Evolutionary conservation across 2,888 invertebrate species (phyloP), one percentile per base, ranked within the genome.

Genomic region (Ichneumoninae sp.): DNA sequence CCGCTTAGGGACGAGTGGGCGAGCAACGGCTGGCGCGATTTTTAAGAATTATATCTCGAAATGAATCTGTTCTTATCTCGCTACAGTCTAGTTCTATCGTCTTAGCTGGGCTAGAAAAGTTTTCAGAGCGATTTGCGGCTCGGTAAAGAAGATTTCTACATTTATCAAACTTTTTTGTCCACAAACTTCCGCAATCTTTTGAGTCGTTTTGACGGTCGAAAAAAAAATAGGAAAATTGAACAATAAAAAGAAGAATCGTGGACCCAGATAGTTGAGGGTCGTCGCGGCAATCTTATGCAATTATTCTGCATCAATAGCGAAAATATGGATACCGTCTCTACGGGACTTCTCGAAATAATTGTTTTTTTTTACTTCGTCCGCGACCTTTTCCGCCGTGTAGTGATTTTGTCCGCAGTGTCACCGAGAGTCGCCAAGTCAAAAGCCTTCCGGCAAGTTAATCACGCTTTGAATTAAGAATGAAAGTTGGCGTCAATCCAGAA

Each of bases 401-500:
- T 65, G 66, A 66, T 82, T 71, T 52, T 10, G 3, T 60, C 16
- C 40, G 33, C 6, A 22, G 13, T 13, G 26, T 57, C 57, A 57
- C 36, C 22, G 13, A 1, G 30, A 69, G 6, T 44, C 60, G 30
- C 60, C 26, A 13, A 47, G n/a, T 69, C 60, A 69, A 77, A 60
- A 69, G 47, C 7, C 33, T 44, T n/a, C n/a, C 19, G 57, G 22
- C 5, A 65, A 76, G 57, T 81, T 62, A 75, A 80, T 72, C 57
- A 65, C 36, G 36, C 19, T 72, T 60, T 50, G 70, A 83, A 81
- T 86, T 82, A 66, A 83, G 78, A 83, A 85, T 79, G 79, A 75
- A 83, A 78, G 78, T 81, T 86, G 85, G 83, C 79, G 26, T 3
- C n/a, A 68, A 78, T 83, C 85, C 85, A 84, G 62, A 76, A 71